phyloP scores from a whole-genome alignment of 2,113 vertebrate genomes.

The Gorsachius goisagi region DNA sequence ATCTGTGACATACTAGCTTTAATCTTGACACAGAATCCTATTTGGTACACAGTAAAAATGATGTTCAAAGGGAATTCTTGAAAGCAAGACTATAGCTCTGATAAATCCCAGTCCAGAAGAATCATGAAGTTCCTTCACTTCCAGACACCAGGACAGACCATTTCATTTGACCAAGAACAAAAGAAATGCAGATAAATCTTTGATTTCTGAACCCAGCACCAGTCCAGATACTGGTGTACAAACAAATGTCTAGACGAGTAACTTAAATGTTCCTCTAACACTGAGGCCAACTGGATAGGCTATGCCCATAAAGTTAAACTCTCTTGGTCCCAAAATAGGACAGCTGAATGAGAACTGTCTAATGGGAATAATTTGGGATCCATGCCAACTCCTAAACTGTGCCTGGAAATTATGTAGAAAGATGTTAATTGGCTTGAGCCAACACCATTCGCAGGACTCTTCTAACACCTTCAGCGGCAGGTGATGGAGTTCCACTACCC shows the following conservation, averaged over 20 bases:
- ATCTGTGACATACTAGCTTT: neutral
- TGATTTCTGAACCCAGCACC: neutral
- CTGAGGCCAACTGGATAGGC: neutral
- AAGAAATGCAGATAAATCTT: neutral
- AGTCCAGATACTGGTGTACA: neutral
- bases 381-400: neutral
- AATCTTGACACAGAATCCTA: constrained; percentile 4
- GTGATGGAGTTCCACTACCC: neutral
- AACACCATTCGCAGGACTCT: neutral
- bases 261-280: neutral
- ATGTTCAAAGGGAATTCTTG: constrained; percentile 2
- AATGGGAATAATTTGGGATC: neutral
- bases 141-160: neutral
- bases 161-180: neutral
- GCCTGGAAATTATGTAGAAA: neutral
- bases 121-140: neutral
- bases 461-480: neutral
- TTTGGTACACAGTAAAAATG: neutral
- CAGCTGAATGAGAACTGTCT: neutral
- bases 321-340: neutral
- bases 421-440: neutral
- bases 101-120: neutral
- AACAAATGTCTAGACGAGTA: neutral
- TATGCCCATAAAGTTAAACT: neutral
- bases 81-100: neutral